Evolutionary conservation across 2,113 vertebrate species (phyloP).

Genomic region (Gopherus flavomarginatus): DNA sequence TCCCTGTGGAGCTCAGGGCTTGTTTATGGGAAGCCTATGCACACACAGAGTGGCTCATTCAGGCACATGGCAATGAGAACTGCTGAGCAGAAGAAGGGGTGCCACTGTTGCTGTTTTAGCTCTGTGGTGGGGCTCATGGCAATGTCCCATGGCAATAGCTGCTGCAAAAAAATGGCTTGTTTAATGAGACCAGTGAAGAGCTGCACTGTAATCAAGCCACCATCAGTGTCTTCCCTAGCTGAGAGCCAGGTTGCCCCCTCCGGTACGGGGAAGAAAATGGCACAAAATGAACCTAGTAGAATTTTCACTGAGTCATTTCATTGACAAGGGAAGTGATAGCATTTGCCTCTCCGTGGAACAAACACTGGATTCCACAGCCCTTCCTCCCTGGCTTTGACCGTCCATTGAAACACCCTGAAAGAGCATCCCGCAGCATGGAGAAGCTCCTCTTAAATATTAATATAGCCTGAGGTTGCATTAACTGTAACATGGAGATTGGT

Average conservation of each 20-base stretch:
- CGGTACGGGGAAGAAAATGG: neutral
- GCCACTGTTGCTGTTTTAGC: neutral
- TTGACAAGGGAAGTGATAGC: neutral
- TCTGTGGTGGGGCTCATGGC: neutral
- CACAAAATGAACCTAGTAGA: neutral
- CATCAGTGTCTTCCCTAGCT: neutral
- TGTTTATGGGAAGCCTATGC: neutral
- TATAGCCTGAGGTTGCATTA: neutral
- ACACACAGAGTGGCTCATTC: neutral
- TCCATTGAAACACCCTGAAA: neutral
- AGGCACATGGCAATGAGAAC: neutral
- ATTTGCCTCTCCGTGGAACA: neutral
- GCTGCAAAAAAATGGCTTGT: neutral
- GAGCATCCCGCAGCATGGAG: neutral
- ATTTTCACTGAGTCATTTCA: neutral
- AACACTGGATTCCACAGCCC: neutral
- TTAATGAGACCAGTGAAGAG: neutral
- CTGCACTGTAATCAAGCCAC: neutral
- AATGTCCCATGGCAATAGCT: neutral
- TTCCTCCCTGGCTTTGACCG: neutral
- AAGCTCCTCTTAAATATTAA: neutral
- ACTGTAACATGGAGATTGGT: neutral
- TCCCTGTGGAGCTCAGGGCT: neutral
- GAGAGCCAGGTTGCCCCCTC: neutral
- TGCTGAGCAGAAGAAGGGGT: neutral